Evolutionary conservation across 2,113 vertebrate species (phyloP).

Genomic region (Anolis sagrei): DNA sequence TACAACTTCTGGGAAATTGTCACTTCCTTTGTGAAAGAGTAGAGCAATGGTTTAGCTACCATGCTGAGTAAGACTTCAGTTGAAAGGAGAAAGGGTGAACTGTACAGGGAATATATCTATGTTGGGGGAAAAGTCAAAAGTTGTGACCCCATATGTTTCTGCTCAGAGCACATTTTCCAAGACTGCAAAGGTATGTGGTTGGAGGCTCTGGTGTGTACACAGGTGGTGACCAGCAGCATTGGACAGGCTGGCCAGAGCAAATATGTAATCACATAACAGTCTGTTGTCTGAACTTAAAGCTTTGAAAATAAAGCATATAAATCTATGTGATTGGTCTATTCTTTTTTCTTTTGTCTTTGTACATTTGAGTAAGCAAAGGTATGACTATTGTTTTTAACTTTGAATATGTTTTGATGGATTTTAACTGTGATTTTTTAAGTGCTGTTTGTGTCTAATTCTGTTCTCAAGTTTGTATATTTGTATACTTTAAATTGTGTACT

Average conservation of each 20-base stretch:
- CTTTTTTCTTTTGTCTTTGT: not conserved
- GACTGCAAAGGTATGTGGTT: slow-evolving; percentile 21
- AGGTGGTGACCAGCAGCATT: slow-evolving; percentile 17
- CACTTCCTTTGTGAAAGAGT: slow-evolving; percentile 12
- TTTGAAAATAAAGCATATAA: not conserved
- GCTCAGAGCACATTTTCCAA: slow-evolving; percentile 21
- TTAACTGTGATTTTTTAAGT: not conserved
- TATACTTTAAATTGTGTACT: too few species aligned
- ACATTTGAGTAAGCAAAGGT: not conserved
- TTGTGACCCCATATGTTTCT: slow-evolving; percentile 30
- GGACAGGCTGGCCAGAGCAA: not conserved
- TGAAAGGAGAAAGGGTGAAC: slow-evolving; percentile 8
- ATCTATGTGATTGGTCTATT: not conserved
- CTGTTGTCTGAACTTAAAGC: not conserved
- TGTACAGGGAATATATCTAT: slow-evolving; percentile 1
- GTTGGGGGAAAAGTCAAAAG: slow-evolving; percentile 8
- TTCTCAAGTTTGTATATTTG: too few species aligned
- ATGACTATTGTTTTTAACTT: not conserved
- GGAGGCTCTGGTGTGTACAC: slow-evolving; percentile 30
- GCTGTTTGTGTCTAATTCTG: too few species aligned
- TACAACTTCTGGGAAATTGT: not conserved
- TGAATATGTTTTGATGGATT: not conserved
- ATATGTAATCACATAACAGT: slow-evolving; percentile 3
- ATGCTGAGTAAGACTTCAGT: not conserved
- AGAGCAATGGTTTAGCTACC: not conserved